Evolutionary conservation across 2,113 vertebrate genomes (phyloP).

Genomic region (Oceanodroma tethys): DNA sequence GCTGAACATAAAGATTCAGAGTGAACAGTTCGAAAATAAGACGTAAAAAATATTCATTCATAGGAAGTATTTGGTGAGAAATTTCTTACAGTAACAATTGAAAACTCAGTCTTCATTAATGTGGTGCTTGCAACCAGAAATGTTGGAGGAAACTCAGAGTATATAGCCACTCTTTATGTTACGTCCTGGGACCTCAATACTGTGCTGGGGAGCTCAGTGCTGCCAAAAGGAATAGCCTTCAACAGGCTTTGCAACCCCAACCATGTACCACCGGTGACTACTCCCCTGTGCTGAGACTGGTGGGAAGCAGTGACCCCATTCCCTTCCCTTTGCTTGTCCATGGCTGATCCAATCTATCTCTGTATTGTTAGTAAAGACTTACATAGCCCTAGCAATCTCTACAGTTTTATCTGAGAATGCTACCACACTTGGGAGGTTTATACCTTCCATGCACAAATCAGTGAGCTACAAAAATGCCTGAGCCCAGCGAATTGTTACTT

Average conservation of each 20-base stretch:
- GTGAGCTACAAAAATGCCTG: neutral
- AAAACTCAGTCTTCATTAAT: neutral
- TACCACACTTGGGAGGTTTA: neutral
- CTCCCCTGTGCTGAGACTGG: neutral
- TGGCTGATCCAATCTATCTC: accelerated
- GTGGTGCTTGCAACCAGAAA: neutral
- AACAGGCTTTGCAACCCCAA: neutral
- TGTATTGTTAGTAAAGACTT: accelerated
- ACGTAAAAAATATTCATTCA: neutral
- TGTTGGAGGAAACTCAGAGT: neutral
- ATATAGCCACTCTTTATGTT: neutral
- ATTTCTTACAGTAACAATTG: neutral
- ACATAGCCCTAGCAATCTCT: neutral
- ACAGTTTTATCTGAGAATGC: neutral
- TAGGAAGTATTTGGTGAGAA: neutral
- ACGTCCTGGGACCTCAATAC: neutral
- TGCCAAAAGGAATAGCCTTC: neutral
- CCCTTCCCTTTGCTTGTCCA: neutral
- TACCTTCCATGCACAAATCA: neutral
- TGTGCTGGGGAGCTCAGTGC: neutral
- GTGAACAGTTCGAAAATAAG: neutral
- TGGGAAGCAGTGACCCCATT: neutral
- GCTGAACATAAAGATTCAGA: neutral
- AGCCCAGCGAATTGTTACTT: neutral
- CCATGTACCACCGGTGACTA: accelerated